Percentiles rank a stretch among this genome's conserved stretches.
Conservation (phyloP, 2,888 invertebrate species). For the Idaea straminata region DNA sequence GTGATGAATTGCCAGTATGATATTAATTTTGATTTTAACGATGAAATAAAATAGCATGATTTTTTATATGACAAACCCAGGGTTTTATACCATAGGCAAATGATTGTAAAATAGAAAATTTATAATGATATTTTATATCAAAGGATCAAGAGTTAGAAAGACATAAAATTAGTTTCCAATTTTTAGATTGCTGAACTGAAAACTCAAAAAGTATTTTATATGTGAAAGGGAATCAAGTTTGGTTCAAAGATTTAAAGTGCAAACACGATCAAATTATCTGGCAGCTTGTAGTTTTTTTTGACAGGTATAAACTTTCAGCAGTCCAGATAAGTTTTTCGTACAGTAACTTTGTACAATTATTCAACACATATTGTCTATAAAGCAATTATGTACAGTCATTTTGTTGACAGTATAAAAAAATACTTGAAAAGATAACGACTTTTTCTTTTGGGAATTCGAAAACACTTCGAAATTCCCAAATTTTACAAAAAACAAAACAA, state of each 20-base stretch:
- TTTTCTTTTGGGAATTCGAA: neutral
- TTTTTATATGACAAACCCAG: neutral
- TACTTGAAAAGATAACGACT: neutral
- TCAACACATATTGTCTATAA: constrained; percentile 32
- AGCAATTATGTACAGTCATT: constrained; percentile 28
- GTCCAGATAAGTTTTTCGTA: constrained; percentile 26
- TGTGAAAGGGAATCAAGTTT: neutral
- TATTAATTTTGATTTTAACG: constrained; percentile 26
- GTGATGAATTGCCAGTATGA: constrained; percentile 52
- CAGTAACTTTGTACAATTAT: constrained; percentile 33
- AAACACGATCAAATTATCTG: too few species aligned
- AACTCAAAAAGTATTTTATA: neutral
- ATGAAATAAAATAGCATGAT: neutral
- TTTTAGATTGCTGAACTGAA: neutral
- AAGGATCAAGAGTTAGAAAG: neutral
- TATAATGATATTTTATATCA: neutral
- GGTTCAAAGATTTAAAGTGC: too few species aligned
- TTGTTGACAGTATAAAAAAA: constrained; percentile 17
- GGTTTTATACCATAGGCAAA: neutral
- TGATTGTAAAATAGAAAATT: neutral
- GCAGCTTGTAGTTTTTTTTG: too few species aligned
- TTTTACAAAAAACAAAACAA: too few species aligned
- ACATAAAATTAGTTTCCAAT: neutral
- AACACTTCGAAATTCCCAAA: neutral
- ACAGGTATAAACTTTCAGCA: constrained; percentile 6